Evolutionary conservation across 2,113 vertebrate genomes (phyloP).

Genomic region (Micromys minutus): DNA sequence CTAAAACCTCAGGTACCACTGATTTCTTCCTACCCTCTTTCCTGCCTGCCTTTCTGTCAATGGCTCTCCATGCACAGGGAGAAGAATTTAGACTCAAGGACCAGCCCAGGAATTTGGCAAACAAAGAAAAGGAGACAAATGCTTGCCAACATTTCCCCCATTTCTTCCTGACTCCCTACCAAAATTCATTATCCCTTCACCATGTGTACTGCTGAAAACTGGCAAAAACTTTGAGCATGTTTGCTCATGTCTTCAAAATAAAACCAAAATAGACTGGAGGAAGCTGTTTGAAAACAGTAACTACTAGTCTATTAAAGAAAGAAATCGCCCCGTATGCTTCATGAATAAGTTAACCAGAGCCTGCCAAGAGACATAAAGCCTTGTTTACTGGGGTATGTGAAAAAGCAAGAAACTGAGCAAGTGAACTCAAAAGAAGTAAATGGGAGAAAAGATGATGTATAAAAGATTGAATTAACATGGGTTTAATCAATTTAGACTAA

Average conservation of each 20-base stretch:
- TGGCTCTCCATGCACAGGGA: neutral
- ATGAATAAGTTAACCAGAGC: conserved; percentile 7
- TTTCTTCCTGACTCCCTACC: conserved; percentile 5
- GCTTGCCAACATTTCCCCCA: neutral
- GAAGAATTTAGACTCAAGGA: conserved; percentile 1
- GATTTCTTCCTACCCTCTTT: neutral
- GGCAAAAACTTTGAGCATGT: neutral
- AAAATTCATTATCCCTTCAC: conserved; percentile 30
- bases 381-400: conserved; percentile 41
- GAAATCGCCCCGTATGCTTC: conserved; percentile 26
- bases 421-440: neutral
- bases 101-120: conserved; percentile 34
- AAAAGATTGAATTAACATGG: conserved; percentile 30
- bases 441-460: neutral
- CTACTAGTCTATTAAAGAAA: conserved; percentile 51
- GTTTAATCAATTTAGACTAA: conserved; percentile 52
- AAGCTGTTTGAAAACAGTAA: conserved; percentile 55
- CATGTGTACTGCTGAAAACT: conserved; percentile 7
- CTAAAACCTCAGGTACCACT: neutral
- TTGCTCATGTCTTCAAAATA: neutral
- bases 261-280: conserved; percentile 29
- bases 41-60: neutral
- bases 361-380: conserved; percentile 41
- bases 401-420: conserved; percentile 42
- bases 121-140: conserved; percentile 33